Conservation (phyloP, 2,113 vertebrate species). For the Peromyscus leucopus region DNA sequence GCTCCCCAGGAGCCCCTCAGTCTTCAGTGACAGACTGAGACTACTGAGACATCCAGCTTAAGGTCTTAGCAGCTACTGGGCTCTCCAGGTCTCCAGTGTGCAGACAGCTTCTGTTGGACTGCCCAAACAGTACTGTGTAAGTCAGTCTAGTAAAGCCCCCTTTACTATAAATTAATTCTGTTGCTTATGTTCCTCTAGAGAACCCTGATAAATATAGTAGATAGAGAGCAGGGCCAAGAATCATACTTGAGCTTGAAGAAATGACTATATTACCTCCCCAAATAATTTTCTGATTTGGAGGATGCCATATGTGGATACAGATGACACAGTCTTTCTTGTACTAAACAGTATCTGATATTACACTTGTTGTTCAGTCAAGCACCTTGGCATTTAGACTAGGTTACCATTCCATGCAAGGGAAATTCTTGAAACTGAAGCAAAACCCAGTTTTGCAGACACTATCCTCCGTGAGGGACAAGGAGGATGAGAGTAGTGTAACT, state of each 20-base stretch:
- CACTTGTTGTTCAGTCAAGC: neutral
- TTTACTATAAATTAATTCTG: neutral
- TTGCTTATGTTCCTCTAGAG: neutral
- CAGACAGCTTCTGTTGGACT: neutral
- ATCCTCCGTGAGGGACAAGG: neutral
- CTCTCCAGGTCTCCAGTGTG: neutral
- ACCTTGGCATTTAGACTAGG: neutral
- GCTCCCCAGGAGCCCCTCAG: neutral
- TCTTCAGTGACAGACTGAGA: too few species aligned
- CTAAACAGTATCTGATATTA: neutral
- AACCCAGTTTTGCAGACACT: neutral
- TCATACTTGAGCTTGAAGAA: neutral
- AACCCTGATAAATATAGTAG: neutral
- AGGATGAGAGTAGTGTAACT: neutral
- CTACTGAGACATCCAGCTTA: neutral
- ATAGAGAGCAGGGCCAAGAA: neutral
- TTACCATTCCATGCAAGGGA: neutral
- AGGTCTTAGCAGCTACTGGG: neutral
- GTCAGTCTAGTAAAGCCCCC: neutral
- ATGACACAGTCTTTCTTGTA: neutral
- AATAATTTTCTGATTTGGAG: neutral
- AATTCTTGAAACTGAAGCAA: neutral
- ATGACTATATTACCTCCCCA: neutral
- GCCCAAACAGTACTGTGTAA: neutral
- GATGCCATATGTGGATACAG: neutral